Percentiles rank a stretch among this genome's conserved stretches.
These are phyloP conservation scores for Meandrina meandrites DNA, from an alignment of 92 coral and sea anemone genomes.

Conservation along the genomic window DNA sequence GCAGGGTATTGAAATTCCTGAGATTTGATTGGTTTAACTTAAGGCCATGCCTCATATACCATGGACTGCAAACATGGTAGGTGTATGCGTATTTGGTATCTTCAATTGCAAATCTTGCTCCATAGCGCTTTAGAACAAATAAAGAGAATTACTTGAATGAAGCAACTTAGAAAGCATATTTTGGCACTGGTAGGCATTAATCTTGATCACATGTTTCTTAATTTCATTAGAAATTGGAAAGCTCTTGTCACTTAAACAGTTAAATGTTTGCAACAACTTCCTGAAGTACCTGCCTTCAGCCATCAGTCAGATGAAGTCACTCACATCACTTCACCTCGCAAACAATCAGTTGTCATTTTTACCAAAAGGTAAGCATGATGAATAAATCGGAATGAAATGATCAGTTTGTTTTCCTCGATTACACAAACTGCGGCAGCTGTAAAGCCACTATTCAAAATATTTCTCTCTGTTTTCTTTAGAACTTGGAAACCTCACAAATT, in stretches of 20 bases:
- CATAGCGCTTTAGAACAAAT: too few species aligned
- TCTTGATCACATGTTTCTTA: not conserved
- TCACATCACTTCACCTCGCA: slow-evolving; percentile 56
- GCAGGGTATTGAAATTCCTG: too few species aligned
- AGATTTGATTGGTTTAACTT: too few species aligned
- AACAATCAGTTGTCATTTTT: slow-evolving; percentile 56
- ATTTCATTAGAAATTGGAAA: slow-evolving; percentile 52
- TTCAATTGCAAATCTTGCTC: too few species aligned
- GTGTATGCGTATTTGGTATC: too few species aligned
- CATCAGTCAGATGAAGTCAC: slow-evolving; percentile 51
- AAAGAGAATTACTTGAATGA: too few species aligned
- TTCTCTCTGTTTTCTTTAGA: slow-evolving; percentile 36
- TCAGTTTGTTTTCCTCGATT: not conserved
- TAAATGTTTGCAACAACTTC: slow-evolving; percentile 60
- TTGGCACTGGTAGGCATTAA: too few species aligned
- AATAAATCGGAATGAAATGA: not conserved
- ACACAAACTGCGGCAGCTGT: not conserved
- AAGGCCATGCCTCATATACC: too few species aligned
- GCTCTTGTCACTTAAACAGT: slow-evolving; percentile 38
- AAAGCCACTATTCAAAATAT: not conserved
- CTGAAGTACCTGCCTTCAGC: slow-evolving; percentile 49
- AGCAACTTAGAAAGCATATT: too few species aligned
- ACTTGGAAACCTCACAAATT: slow-evolving; percentile 53
- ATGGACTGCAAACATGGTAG: too few species aligned
- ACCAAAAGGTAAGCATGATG: slow-evolving; percentile 47